Evolutionary conservation across 2,888 invertebrate species (phyloP).

Genomic region (Aporophyla lueneburgensis): DNA sequence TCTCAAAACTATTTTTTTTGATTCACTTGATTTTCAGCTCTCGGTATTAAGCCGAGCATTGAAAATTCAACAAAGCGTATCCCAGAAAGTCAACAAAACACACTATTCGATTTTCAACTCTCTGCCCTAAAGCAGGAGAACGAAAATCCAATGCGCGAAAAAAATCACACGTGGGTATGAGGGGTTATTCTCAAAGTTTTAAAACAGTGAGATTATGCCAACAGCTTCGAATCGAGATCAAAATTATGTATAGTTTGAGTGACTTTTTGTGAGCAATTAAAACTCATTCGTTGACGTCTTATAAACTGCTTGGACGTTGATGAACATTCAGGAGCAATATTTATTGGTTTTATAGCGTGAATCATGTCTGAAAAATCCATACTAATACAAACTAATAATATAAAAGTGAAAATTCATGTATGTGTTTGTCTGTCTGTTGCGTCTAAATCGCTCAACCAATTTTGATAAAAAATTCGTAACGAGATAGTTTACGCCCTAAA

Average conservation of each 20-base stretch:
- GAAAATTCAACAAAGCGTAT: neutral
- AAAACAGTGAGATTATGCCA: constrained; percentile 45
- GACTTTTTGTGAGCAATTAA: constrained; percentile 80
- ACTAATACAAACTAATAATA: constrained; percentile 16
- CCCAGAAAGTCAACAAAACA: neutral
- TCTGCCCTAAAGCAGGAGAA: neutral
- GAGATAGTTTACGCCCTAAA: neutral
- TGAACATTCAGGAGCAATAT: constrained; percentile 68
- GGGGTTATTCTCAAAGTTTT: constrained; percentile 30
- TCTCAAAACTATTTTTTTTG: neutral
- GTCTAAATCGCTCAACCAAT: neutral
- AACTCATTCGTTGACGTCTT: constrained; percentile 78
- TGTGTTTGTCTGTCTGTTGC: neutral
- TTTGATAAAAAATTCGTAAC: rapidly evolving
- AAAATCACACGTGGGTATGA: too few species aligned
- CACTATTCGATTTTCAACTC: neutral
- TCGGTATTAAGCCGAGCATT: neutral
- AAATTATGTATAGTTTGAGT: constrained; percentile 66
- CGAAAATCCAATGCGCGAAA: neutral
- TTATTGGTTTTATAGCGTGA: constrained; percentile 71
- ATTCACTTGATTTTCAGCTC: neutral
- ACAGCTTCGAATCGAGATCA: constrained; percentile 38
- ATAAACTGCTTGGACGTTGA: constrained; percentile 81
- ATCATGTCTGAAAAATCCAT: constrained; percentile 51
- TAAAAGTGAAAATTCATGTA: neutral